Evolutionary conservation across 2,888 invertebrate genomes (phyloP).

Genomic region (Dolichomitus sp.): DNA sequence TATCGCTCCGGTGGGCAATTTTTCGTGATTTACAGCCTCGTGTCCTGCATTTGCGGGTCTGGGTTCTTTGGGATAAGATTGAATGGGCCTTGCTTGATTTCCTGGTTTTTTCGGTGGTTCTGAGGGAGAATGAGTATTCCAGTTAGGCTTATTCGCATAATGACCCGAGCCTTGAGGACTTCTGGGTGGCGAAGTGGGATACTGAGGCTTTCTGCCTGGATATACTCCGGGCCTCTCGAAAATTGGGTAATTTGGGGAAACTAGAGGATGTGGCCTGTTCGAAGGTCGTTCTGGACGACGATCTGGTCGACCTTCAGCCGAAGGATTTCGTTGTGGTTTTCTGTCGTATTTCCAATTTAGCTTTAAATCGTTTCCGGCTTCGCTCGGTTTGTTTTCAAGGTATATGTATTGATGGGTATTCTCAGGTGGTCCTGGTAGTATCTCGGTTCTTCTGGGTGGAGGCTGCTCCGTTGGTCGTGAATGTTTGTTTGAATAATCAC

Average conservation of each 20-base stretch:
- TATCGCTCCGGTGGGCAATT: conserved; percentile 78
- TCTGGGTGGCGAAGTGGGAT: conserved; percentile 54
- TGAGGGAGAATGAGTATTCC: conserved; percentile 67
- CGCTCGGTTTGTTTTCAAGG: conserved; percentile 67
- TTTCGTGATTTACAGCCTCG: conserved; percentile 61
- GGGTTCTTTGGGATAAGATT: conserved; percentile 30
- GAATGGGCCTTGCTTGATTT: conserved; percentile 44
- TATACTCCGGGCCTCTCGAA: conserved; percentile 75
- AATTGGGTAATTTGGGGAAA: conserved; percentile 75
- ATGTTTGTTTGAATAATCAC: conserved; percentile 75
- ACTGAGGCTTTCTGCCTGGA: conserved; percentile 66
- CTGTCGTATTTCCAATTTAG: conserved; percentile 81
- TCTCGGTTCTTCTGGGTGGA: conserved; percentile 82
- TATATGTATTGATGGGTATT: conserved; percentile 76
- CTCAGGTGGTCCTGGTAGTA: conserved; percentile 73
- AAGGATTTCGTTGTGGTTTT: conserved; percentile 75
- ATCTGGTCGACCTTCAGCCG: conserved; percentile 74
- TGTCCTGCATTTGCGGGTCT: conserved; percentile 32
- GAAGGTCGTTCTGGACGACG: conserved; percentile 74
- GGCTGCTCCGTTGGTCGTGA: conserved; percentile 74
- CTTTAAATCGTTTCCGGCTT: conserved; percentile 76
- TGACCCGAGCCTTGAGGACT: conserved; percentile 43
- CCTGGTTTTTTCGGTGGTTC: conserved; percentile 68
- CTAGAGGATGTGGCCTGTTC: conserved; percentile 74
- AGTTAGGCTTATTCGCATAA: conserved; percentile 63